phyloP scores from a whole-genome alignment of 2,113 vertebrate genomes.

The Edolisoma coerulescens region DNA sequence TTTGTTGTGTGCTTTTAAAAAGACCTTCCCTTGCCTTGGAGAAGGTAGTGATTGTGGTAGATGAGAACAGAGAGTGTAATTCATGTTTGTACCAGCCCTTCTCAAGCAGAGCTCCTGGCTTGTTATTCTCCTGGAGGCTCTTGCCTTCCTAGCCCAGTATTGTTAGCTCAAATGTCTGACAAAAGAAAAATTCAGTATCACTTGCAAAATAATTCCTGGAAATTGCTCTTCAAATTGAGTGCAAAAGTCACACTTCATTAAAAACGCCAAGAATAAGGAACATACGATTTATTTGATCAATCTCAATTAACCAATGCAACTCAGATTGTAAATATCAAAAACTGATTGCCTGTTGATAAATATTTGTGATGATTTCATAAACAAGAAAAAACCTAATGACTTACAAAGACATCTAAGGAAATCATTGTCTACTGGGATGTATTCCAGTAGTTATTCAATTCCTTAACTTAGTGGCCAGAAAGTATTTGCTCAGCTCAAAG shows the following conservation, averaged over 20 bases:
- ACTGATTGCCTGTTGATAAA: background rate
- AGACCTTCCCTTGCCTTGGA: background rate
- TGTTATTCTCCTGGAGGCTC: background rate
- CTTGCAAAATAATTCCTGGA: background rate
- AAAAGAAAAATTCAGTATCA: background rate
- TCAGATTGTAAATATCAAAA: background rate
- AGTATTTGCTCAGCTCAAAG: constrained; percentile 25
- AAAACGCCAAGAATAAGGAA: background rate
- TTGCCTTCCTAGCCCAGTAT: background rate
- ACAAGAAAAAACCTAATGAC: background rate
- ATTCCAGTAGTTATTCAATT: background rate
- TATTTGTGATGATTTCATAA: background rate
- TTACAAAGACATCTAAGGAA: background rate
- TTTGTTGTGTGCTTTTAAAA: background rate
- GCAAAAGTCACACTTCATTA: background rate
- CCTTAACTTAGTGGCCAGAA: background rate
- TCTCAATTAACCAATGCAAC: background rate
- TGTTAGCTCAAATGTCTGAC: background rate
- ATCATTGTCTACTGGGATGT: background rate
- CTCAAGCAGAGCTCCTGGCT: background rate
- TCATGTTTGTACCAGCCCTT: background rate
- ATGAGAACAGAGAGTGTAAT: background rate
- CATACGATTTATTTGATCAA: background rate
- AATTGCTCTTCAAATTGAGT: background rate
- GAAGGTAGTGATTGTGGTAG: background rate